phyloP scores from a whole-genome alignment of 2,113 vertebrate genomes.

The Gasterosteus aculeatus region DNA sequence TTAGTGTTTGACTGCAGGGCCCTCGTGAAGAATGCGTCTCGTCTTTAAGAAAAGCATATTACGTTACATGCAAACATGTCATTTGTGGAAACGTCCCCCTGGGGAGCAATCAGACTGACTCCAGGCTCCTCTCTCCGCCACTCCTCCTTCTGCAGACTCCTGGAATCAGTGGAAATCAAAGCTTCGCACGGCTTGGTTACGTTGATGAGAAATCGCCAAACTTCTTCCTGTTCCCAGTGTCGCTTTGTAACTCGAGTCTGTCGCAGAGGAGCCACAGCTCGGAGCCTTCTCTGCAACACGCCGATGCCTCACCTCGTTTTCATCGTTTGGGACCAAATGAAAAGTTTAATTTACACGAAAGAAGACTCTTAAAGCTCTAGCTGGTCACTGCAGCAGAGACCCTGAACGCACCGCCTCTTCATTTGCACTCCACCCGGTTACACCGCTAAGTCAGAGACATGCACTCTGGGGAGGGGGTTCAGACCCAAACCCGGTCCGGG shows the following conservation, averaged over 20 bases:
- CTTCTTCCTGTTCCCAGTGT: constrained; percentile 49
- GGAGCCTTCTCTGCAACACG: neutral
- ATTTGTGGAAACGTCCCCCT: constrained; percentile 74
- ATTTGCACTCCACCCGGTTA: neutral
- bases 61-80: constrained; percentile 76
- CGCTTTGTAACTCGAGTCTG: constrained; percentile 59
- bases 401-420: neutral
- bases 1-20: constrained; percentile 37
- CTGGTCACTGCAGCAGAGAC: neutral
- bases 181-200: constrained; percentile 54
- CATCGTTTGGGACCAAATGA: neutral
- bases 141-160: constrained; percentile 69
- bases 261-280: constrained; percentile 41
- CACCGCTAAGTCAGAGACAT: neutral
- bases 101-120: constrained; percentile 77
- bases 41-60: constrained; percentile 73
- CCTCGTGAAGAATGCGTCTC: constrained; percentile 61
- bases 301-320: neutral
- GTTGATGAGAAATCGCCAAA: constrained; percentile 72
- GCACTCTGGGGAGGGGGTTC: neutral
- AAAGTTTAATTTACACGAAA: neutral
- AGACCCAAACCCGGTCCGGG: constrained; percentile 22
- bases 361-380: too few relatives aligned
- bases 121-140: constrained; percentile 62
- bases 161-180: constrained; percentile 58